Conservation (phyloP, 2,797 vertebrate genomes). For the Kryptopterus vitreolus region DNA sequence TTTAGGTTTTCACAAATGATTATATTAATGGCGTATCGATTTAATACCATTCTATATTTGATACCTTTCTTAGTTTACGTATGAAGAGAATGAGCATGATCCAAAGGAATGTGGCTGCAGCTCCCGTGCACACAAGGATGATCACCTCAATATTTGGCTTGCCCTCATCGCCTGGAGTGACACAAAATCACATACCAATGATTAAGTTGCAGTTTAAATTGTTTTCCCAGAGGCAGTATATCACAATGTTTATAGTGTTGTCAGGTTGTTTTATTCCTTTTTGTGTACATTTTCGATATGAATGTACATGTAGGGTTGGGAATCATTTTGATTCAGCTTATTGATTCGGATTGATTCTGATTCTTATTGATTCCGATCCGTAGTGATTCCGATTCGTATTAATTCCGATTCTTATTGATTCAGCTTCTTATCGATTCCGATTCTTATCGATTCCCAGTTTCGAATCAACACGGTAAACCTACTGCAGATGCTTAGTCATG, state of each 20-base stretch:
- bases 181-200: conserved; percentile 26
- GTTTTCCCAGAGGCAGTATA: background rate
- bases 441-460: too few relatives aligned
- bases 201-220: conserved; percentile 36
- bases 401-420: too few relatives aligned
- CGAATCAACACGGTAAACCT: too few relatives aligned
- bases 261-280: conserved; percentile 43
- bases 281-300: conserved; percentile 52
- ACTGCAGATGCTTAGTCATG: too few relatives aligned
- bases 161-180: conserved; percentile 80
- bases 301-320: conserved; percentile 58
- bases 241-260: background rate
- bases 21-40: background rate
- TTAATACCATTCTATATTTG: background rate
- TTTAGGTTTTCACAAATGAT: background rate
- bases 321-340: too few relatives aligned
- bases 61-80: conserved; percentile 89
- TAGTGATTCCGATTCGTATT: too few relatives aligned
- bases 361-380: too few relatives aligned
- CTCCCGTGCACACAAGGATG: conserved; percentile 88
- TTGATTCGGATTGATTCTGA: too few relatives aligned
- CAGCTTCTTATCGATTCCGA: too few relatives aligned
- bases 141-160: conserved; percentile 89
- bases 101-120: conserved; percentile 92
- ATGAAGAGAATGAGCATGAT: conserved; percentile 92